phyloP scores from a whole-genome alignment of 2,113 vertebrate species.

The Echinops telfairi region DNA sequence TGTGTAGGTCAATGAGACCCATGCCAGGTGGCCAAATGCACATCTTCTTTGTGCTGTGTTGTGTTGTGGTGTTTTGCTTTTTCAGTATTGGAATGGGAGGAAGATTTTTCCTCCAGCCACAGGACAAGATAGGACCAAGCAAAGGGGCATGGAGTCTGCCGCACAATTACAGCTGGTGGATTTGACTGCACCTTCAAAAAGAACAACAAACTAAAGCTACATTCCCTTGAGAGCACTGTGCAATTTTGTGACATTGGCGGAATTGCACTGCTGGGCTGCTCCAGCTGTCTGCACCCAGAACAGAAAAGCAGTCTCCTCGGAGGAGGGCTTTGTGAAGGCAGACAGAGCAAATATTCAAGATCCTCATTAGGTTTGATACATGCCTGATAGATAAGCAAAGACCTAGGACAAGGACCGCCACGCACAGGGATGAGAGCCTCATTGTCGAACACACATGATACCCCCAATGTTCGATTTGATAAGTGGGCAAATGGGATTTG shows the following conservation, averaged over 20 bases:
- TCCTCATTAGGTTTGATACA: background rate
- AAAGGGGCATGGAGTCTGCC: background rate
- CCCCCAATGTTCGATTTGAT: background rate
- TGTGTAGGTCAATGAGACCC: too few relatives aligned
- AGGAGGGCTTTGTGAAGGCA: background rate
- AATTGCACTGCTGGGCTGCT: background rate
- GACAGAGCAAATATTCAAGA: background rate
- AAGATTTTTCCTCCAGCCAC: background rate
- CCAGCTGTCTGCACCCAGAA: background rate
- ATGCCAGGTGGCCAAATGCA: too few relatives aligned
- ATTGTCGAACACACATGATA: too few relatives aligned
- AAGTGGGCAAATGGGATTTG: background rate
- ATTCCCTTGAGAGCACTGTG: background rate
- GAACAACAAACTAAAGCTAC: background rate
- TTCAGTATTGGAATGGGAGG: fast-evolving
- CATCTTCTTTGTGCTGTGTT: background rate
- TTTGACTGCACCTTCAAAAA: background rate
- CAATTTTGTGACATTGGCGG: background rate
- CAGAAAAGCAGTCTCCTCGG: background rate
- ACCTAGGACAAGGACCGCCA: fast-evolving
- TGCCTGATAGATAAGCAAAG: background rate
- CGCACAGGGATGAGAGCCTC: fast-evolving
- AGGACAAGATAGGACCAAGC: background rate
- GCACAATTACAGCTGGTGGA: background rate
- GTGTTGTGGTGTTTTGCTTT: background rate